Percentiles rank a stretch among this genome's conserved stretches.
These are phyloP conservation scores for Halyomorpha halys DNA, from an alignment of 1,140 invertebrate species.

Conservation along the genomic window DNA sequence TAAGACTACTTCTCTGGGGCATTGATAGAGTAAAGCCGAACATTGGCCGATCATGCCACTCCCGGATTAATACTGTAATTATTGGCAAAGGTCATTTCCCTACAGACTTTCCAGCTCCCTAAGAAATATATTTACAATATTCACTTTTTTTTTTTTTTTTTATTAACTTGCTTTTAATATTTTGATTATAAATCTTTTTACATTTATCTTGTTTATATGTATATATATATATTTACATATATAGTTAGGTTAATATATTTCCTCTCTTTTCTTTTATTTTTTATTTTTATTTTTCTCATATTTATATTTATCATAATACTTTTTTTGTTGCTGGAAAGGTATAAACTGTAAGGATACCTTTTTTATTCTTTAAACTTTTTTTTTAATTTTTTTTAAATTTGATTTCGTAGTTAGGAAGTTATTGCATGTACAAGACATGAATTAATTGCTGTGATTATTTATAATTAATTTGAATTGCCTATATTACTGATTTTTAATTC, in stretches of 20 bases:
- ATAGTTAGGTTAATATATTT: too few relatives aligned
- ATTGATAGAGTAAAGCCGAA: conserved; percentile 26
- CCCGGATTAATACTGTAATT: background rate
- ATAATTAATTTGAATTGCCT: too few relatives aligned
- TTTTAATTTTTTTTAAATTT: too few relatives aligned
- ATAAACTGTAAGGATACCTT: conserved; percentile 20
- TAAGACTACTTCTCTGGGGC: conserved; percentile 14
- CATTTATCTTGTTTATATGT: too few relatives aligned
- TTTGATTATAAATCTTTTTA: background rate
- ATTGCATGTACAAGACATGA: too few relatives aligned
- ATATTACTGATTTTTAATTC: too few relatives aligned
- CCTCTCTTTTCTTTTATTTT: too few relatives aligned
- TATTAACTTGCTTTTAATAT: background rate
- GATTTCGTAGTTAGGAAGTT: too few relatives aligned
- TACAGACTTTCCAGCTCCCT: conserved; percentile 22
- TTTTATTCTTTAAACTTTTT: conserved; percentile 21
- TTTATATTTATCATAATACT: background rate
- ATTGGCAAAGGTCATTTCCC: conserved; percentile 13
- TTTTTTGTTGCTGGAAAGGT: conserved; percentile 18
- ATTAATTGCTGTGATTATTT: too few relatives aligned
- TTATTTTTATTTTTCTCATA: too few relatives aligned
- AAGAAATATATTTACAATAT: conserved; percentile 9
- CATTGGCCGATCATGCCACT: conserved; percentile 1
- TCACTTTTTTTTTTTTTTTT: conserved; percentile 3
- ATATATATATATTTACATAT: too few relatives aligned